These are phyloP conservation scores for Ostrea edulis DNA, from an alignment of 1,140 invertebrate genomes.

Conservation along the genomic window DNA sequence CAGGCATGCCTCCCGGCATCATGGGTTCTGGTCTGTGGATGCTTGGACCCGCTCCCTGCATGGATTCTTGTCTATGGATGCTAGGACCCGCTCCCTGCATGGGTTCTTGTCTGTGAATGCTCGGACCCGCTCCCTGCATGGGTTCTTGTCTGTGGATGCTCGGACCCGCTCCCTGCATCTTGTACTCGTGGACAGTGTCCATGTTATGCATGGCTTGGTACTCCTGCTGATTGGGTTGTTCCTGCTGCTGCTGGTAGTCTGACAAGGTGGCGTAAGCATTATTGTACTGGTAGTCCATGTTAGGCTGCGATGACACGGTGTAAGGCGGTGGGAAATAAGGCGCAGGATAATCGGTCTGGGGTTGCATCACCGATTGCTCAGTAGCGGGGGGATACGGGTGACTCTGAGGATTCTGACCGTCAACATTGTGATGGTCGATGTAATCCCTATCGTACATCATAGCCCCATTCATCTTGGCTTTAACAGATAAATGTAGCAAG, in stretches of 20 bases:
- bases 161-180: slow-evolving; percentile 33
- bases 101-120: too few relatives aligned
- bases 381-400: background rate
- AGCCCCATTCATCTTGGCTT: slow-evolving; percentile 19
- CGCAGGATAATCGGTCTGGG: background rate
- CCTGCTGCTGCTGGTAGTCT: slow-evolving; percentile 44
- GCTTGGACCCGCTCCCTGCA: too few relatives aligned
- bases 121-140: background rate
- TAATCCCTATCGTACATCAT: background rate
- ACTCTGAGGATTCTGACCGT: background rate
- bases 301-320: slow-evolving; percentile 30
- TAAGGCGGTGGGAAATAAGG: slow-evolving; percentile 30
- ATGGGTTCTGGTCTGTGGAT: slow-evolving; percentile 37
- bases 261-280: slow-evolving; percentile 11
- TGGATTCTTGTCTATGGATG: too few relatives aligned
- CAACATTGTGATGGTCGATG: background rate
- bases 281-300: slow-evolving; percentile 31
- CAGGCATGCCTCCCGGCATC: background rate
- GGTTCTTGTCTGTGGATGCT: slow-evolving; percentile 38
- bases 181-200: slow-evolving; percentile 51
- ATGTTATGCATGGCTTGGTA: slow-evolving; percentile 39
- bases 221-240: slow-evolving; percentile 38
- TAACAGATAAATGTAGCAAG: background rate
- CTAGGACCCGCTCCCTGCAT: too few relatives aligned
- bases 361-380: background rate